Evolutionary conservation across 2,888 invertebrate genomes (phyloP), one percentile per base, ranked within the genome.

Genomic region (Dione juno): DNA sequence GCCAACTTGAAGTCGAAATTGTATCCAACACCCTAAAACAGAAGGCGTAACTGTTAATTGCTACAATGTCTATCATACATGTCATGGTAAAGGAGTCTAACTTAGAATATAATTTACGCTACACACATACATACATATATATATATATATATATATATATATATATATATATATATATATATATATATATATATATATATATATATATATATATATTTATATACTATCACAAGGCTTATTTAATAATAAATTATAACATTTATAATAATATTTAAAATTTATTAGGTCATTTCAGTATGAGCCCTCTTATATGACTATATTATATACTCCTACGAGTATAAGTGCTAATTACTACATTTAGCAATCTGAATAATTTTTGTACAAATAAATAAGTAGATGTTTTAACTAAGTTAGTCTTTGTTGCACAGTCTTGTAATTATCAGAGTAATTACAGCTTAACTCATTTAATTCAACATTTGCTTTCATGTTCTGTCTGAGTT

Each of bases 1-100:
- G 96, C 96, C 82, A 97, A 93, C 91, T 96, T 96, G 93, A 97
- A 96, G 92, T 96, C 96, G 94, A 97, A 96, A 93, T 95, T 96
- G 94, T 96, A 96, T 78, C 95, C 96, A 80, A 95, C 95, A 82
- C 95, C 96, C 95, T 96, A 93, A 70, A 84, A 84, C 67, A 53
- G 45, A 59, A 71, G 66, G 52, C 65, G 37, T 69, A 54, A 50
- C 66, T 45, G 28, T 66, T 66, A 73, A 70, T 70, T 73, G 59
- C 45, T 65, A 70, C n/a, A 68, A 21, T 45, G 68, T 71, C 65
- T 70, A 58, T 73, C 61, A 11, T 54, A 16, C 1, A 54, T 11
- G n/a, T 54, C 37, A 37, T 35, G 10, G 35, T 10, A 35, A 53
- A 6, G 14, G 45, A 28, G n/a, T 45, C 8, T 16, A 16, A 54